Conservation (phyloP, 1,140 invertebrate genomes). For the Phymorhynchus buccinoides region DNA sequence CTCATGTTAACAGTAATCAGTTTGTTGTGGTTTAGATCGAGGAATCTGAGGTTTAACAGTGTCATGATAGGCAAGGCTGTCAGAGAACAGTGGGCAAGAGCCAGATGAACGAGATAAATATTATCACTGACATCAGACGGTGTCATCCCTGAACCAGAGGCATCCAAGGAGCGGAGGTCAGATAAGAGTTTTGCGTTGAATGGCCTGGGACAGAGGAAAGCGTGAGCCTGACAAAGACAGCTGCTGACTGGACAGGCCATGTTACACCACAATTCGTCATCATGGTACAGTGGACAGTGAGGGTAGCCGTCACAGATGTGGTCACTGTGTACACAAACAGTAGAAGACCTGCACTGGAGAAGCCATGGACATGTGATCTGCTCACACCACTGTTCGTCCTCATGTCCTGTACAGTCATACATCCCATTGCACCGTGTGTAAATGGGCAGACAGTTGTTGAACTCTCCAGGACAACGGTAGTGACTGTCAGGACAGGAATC, state of each 20-base stretch:
- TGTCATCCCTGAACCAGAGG: background rate
- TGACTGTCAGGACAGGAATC: conserved; percentile 15
- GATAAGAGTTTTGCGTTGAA: background rate
- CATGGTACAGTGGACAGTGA: conserved; percentile 39
- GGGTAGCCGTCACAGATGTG: conserved; percentile 22
- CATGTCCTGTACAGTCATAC: conserved; percentile 12
- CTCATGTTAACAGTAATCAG: background rate
- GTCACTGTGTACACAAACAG: conserved; percentile 26
- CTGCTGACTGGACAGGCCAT: conserved; percentile 47
- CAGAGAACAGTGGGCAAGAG: background rate
- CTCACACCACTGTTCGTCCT: conserved; percentile 15
- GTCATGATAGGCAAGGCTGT: background rate
- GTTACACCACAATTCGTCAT: conserved; percentile 42
- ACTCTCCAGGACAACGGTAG: background rate
- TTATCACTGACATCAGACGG: background rate
- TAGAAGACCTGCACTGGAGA: conserved; percentile 19
- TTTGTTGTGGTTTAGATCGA: conserved; percentile 39
- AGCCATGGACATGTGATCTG: conserved; percentile 39
- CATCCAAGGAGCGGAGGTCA: background rate
- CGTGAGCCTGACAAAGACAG: conserved; percentile 25
- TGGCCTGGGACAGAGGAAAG: background rate
- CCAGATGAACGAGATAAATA: background rate
- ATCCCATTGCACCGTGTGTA: conserved; percentile 31
- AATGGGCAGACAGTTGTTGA: background rate
- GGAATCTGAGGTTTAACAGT: background rate